phyloP scores from a whole-genome alignment of 2,797 vertebrate genomes.

The Rhadinocentrus ornatus region DNA sequence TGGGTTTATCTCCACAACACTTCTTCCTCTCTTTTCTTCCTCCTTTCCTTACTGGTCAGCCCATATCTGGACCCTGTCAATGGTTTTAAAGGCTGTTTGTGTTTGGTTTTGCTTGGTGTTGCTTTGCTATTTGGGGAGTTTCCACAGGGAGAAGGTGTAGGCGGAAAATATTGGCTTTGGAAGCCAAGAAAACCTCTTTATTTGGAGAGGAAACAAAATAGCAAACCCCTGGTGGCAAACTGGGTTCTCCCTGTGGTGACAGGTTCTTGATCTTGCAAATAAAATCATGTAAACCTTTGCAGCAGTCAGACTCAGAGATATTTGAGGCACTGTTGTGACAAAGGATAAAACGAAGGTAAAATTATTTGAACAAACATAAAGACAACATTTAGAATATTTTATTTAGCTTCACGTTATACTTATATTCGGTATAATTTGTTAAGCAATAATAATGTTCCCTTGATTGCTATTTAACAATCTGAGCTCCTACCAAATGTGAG shows the following conservation, averaged over 20 bases:
- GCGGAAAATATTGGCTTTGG: conserved; percentile 52
- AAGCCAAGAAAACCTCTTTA: conserved; percentile 53
- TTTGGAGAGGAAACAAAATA: conserved; percentile 55
- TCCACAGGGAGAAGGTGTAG: conserved; percentile 53
- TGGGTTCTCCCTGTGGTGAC: conserved; percentile 30
- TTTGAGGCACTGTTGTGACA: background rate
- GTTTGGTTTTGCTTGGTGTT: conserved; percentile 68
- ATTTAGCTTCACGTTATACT: too few relatives aligned
- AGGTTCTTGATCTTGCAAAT: conserved; percentile 44
- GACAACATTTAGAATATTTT: background rate
- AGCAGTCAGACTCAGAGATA: conserved; percentile 27
- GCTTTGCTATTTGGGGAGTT: conserved; percentile 68
- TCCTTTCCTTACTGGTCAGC: conserved; percentile 39
- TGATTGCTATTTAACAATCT: too few relatives aligned
- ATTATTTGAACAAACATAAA: conserved; percentile 5
- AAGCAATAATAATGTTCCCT: too few relatives aligned
- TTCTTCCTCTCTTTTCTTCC: conserved; percentile 26
- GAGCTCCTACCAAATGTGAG: too few relatives aligned
- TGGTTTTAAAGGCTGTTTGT: conserved; percentile 56
- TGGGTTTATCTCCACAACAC: conserved; percentile 54
- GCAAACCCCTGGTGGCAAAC: conserved; percentile 67
- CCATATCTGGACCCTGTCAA: conserved; percentile 50
- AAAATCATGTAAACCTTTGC: conserved; percentile 19
- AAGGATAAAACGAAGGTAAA: background rate
- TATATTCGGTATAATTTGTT: too few relatives aligned